Evolutionary conservation across 2,113 vertebrate species (phyloP), one percentile per base, ranked within the genome.

Genomic region (Engystomops pustulosus): DNA sequence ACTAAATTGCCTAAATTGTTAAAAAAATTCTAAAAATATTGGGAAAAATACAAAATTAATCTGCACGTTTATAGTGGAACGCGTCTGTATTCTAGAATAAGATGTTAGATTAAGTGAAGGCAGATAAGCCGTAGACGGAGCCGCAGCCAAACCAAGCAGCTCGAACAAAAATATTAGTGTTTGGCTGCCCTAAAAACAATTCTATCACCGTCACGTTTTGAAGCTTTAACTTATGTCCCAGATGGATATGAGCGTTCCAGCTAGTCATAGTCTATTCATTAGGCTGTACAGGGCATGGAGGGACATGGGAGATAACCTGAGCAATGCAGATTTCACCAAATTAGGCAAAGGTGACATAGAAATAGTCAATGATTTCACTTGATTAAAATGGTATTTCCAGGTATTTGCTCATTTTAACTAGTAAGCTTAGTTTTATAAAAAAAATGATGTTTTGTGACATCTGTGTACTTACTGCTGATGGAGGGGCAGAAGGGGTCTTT

Each of bases 161-260:
- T 49, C 2, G 47, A 68, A 80, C 27, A 51, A 80, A 60, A 67
- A 80, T 65, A 67, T 79, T 79, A 78, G 45, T 60, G 51, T 60
- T 78, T 78, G 75, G 51, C 75, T 60, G 51, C 51, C 75, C 41
- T 15, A 17, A 58, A 58, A 36, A 78, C 32, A 53, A 78, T 51
- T 78, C 75, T 78, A 78, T 78, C 75, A 78, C 51, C 38, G 75
- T 78, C 75, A 78, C 75, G 75, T 78, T 78, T 41, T 58, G 41
- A 60, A 27, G 51, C 75, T 41, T 78, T 77, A 38, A 77, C 74
- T 55, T 55, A 10, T 55, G 74, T 23, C 34, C 74, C 32, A 60
- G 53, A 78, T 78, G 34, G 75, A 78, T 78, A 55, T n/a, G 75
- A 78, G 10, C 6, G 51, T 25, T 78, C 51, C 51, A 78, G 75